A percentile compares a stretch with the other conserved stretches of the same genome.
These are phyloP conservation scores for Cheilosia grossa DNA, from an alignment of 2,888 invertebrate genomes.

Conservation along the genomic window DNA sequence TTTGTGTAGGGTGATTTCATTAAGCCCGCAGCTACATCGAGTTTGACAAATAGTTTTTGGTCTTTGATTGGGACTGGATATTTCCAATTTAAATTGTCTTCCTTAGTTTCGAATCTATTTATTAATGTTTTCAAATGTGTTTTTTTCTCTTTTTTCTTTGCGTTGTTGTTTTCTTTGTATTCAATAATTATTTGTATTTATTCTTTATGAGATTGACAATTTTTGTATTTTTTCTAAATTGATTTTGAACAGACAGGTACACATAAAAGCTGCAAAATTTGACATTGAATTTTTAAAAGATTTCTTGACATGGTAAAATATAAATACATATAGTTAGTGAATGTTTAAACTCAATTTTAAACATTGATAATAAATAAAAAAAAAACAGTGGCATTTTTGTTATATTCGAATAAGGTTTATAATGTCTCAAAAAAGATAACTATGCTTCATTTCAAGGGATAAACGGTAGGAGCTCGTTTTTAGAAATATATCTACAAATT, in stretches of 20 bases:
- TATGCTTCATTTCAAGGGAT: too few species aligned
- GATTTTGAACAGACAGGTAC: conserved; percentile 61
- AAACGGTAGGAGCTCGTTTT: too few species aligned
- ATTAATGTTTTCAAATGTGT: conserved; percentile 7
- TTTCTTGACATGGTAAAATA: conserved; percentile 6
- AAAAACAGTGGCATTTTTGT: too few species aligned
- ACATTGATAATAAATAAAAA: too few species aligned
- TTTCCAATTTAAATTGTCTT: conserved; percentile 28
- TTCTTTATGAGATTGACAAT: conserved; percentile 1
- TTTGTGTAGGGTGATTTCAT: conserved; percentile 45
- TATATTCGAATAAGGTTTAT: too few species aligned
- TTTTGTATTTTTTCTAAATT: conserved; percentile 21
- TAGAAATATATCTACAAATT: too few species aligned
- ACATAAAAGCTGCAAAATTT: conserved; percentile 33
- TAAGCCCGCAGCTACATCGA: background rate
- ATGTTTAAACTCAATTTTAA: background rate
- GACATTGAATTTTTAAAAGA: background rate
- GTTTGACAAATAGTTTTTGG: conserved; percentile 47
- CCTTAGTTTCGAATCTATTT: background rate
- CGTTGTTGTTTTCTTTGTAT: background rate
- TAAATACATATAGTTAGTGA: background rate
- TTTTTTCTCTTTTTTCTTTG: conserved; percentile 8
- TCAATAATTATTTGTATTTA: background rate
- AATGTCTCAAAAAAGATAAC: too few species aligned
- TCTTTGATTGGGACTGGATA: conserved; percentile 49